phyloP scores from a whole-genome alignment of 1,140 invertebrate genomes.

The Achroia grisella region DNA sequence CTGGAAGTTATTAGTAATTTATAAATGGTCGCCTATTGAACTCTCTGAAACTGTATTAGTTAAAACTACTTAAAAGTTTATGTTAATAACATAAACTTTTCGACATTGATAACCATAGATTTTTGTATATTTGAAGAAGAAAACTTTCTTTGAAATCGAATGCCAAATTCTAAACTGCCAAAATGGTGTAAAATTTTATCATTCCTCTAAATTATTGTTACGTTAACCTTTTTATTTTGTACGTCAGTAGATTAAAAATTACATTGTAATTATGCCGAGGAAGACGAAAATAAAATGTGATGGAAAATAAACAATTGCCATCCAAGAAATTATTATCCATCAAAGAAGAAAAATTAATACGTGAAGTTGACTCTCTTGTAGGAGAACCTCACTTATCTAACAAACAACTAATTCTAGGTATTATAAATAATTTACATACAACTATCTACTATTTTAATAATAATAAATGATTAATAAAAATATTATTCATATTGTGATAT shows the following conservation, averaged over 20 bases:
- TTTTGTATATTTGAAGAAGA: no score
- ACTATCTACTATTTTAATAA: not conserved
- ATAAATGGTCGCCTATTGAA: no score
- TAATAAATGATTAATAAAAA: not conserved
- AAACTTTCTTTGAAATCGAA: no score
- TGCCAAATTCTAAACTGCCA: constrained; percentile 11
- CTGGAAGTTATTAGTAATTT: no score
- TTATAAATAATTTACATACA: not conserved
- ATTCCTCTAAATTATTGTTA: constrained; percentile 32
- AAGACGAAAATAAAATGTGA: constrained; percentile 61
- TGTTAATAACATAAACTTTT: no score
- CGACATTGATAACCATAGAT: no score
- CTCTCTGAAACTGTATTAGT: no score
- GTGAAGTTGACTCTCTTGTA: constrained; percentile 30
- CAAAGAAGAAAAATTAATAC: constrained; percentile 52
- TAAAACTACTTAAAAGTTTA: no score
- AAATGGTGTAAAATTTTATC: constrained; percentile 37
- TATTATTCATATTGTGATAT: constrained; percentile 8
- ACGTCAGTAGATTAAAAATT: constrained; percentile 14
- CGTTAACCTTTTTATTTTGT: constrained; percentile 13
- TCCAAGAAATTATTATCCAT: constrained; percentile 51
- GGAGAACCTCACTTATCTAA: constrained; percentile 19
- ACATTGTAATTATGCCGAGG: constrained; percentile 46
- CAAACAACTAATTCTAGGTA: constrained; percentile 39
- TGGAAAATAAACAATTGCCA: constrained; percentile 61